Base-by-base conservation (phyloP, 2,888 invertebrate genomes). In the Eledona agricola region DNA sequence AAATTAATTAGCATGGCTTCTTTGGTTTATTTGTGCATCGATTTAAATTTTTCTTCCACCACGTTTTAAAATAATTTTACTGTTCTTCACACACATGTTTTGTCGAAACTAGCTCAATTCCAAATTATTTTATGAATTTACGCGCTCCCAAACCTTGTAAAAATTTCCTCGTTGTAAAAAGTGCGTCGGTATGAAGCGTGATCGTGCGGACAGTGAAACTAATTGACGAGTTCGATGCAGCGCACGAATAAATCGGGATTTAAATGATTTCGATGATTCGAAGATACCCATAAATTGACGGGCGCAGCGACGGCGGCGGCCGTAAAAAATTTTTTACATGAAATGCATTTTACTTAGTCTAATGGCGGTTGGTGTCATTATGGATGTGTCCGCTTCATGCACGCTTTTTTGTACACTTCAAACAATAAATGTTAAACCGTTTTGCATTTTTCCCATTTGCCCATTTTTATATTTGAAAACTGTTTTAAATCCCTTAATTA, bases 301-400 rank as follows among this genome's bases (percentile, higher is more conserved):
- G 40, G 49, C 12, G 47, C n/a, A n/a, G n/a, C n/a, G n/a, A n/a
- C n/a, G n/a, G n/a, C n/a, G n/a, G n/a, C n/a, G 19, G 19, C 15
- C 4, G n/a, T 13, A 32, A 50, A 59, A 59, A 60, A 60, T 38
- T 47, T n/a, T n/a, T 43, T 58, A 64, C 64, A 64, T 60, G 62
- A 58, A 65, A 63, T 65, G 64, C 65, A 63, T 64, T 65, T 65
- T 65, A 64, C 64, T 64, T 64, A 64, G 56, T 57, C 55, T 57
- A 60, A 55, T 51, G 55, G 38, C 49, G 35, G 52, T 32, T 42
- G 43, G 54, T 47, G 26, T 47, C 37, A 52, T 55, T 57, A 47
- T 52, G 51, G 37, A 35, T 37, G 29, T 51, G 51, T 51, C 37
- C 19, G 20, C 26, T 50, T 34, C 50, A 50, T 50, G 50, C 15